Percentiles rank a stretch among this genome's conserved stretches.
Evolutionary conservation across 2,888 invertebrate genomes (phyloP).

Genomic region (Lepidochrysops patricia): DNA sequence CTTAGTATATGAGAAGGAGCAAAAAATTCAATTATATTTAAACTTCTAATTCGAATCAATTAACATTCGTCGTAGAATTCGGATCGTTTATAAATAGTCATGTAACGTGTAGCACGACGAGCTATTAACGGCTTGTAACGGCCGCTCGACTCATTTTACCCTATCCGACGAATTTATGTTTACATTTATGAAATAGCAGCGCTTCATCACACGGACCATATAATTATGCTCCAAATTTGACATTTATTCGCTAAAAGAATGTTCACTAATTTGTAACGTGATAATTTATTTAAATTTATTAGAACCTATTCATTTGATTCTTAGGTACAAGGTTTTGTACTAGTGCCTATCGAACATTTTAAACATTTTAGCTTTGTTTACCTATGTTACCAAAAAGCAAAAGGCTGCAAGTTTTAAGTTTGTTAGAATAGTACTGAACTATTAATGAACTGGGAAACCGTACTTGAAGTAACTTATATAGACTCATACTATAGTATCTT

Average conservation of each 20-base stretch:
- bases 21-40: neutral
- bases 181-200: slow-evolving; percentile 17
- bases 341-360: neutral
- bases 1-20: too few species aligned
- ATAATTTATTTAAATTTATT: neutral
- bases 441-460: too few species aligned
- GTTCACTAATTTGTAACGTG: neutral
- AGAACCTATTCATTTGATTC: neutral
- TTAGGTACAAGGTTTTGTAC: neutral
- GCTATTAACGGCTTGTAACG: slow-evolving; percentile 61
- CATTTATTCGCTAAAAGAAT: neutral
- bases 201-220: neutral
- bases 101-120: slow-evolving; percentile 41
- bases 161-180: slow-evolving; percentile 34
- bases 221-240: slow-evolving; percentile 5
- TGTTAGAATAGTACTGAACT: too few species aligned
- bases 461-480: too few species aligned
- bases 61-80: slow-evolving; percentile 22
- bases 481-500: too few species aligned
- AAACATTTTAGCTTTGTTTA: too few species aligned
- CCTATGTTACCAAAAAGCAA: too few species aligned
- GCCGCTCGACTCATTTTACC: slow-evolving; percentile 44
- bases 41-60: neutral
- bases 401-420: too few species aligned
- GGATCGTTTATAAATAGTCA: slow-evolving; percentile 43